Evolutionary conservation across 2,113 vertebrate species (phyloP).

Genomic region (Rutilus rutilus): DNA sequence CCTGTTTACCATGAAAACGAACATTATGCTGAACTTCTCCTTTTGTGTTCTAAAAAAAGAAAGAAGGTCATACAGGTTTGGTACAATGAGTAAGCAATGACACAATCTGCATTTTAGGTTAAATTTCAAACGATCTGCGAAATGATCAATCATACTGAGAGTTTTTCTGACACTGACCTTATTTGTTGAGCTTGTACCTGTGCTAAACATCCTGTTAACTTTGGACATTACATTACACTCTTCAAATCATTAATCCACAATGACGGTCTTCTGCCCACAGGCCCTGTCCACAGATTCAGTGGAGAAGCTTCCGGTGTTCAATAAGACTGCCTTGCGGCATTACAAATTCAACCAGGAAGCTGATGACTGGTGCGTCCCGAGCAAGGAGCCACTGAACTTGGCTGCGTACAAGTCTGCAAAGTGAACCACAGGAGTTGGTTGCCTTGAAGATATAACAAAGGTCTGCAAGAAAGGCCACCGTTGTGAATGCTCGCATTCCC

Average conservation of each 20-base stretch:
- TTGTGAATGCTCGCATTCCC: slow-evolving; percentile 19
- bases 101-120: not conserved
- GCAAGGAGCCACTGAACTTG: slow-evolving; percentile 85
- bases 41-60: not conserved
- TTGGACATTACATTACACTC: not conserved
- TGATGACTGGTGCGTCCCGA: slow-evolving; percentile 87
- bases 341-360: slow-evolving; percentile 86
- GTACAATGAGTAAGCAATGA: not conserved
- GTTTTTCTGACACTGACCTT: not conserved
- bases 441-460: not conserved
- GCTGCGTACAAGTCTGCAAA: slow-evolving; percentile 71
- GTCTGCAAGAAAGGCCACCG: not conserved
- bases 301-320: slow-evolving; percentile 87
- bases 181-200: not conserved
- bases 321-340: slow-evolving; percentile 87
- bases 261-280: slow-evolving; percentile 61
- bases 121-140: not conserved
- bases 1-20: not conserved
- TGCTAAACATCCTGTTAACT: not conserved
- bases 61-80: not conserved
- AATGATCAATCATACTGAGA: not conserved
- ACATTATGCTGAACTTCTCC: not conserved
- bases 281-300: slow-evolving; percentile 87
- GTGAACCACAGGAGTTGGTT: not conserved
- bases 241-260: slow-evolving; percentile 15